A percentile compares a stretch with the other conserved stretches of the same genome.
Evolutionary conservation across 2,113 vertebrate genomes (phyloP).

Genomic region (Scolopax mira): DNA sequence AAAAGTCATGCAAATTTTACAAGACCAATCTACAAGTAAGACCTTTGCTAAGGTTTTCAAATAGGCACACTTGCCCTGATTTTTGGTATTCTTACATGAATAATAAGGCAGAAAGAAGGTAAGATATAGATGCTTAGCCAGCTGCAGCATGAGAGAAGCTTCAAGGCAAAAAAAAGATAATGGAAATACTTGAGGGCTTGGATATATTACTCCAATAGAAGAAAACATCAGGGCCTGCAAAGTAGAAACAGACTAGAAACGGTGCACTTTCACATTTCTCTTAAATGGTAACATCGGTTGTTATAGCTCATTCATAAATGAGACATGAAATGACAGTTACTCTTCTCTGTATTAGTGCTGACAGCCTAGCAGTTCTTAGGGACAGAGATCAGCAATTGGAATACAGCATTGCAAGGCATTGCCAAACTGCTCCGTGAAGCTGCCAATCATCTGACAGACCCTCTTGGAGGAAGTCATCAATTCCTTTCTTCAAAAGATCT

Average conservation of each 20-base stretch:
- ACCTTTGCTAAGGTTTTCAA: background rate
- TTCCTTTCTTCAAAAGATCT: background rate
- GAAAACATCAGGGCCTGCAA: background rate
- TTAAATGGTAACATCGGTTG: background rate
- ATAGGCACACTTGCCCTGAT: background rate
- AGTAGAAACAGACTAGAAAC: background rate
- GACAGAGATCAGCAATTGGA: background rate
- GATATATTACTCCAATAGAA: background rate
- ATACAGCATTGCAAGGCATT: background rate
- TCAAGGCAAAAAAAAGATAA: background rate
- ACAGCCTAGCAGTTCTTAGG: background rate
- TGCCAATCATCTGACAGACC: background rate
- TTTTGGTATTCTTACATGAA: background rate
- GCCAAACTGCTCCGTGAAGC: background rate
- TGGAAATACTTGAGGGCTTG: background rate
- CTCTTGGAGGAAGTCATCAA: background rate
- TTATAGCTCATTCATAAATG: background rate
- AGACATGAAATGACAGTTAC: background rate
- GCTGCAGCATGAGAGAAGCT: background rate
- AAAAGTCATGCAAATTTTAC: background rate
- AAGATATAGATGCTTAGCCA: background rate
- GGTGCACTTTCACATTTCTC: background rate
- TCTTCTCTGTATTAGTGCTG: background rate
- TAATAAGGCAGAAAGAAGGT: background rate
- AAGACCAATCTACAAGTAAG: background rate